Evolutionary conservation across 2,888 invertebrate genomes (phyloP).

Genomic region (Melipona beecheii): DNA sequence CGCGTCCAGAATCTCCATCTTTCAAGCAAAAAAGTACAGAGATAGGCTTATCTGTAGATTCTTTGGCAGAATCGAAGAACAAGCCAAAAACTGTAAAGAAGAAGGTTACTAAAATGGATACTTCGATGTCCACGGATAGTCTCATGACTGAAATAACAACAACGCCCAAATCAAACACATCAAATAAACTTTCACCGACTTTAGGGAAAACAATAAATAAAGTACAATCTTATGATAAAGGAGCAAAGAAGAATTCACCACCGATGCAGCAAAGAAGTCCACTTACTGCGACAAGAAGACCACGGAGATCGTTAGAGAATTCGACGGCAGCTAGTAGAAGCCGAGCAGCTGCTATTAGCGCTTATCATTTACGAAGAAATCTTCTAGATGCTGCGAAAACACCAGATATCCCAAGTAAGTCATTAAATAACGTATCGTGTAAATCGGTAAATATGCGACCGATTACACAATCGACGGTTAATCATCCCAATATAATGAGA

Average conservation of each 20-base stretch:
- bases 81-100: slow-evolving; percentile 69
- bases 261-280: slow-evolving; percentile 77
- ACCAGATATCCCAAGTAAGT: slow-evolving; percentile 84
- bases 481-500: slow-evolving; percentile 63
- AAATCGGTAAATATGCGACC: slow-evolving; percentile 67
- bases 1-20: slow-evolving; percentile 82
- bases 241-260: slow-evolving; percentile 78
- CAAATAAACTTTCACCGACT: slow-evolving; percentile 80
- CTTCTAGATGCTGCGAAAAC: slow-evolving; percentile 85
- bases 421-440: slow-evolving; percentile 60
- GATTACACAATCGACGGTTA: slow-evolving; percentile 62
- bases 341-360: slow-evolving; percentile 79
- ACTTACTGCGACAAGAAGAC: slow-evolving; percentile 70
- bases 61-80: slow-evolving; percentile 78
- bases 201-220: slow-evolving; percentile 72
- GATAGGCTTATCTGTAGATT: slow-evolving; percentile 81
- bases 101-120: slow-evolving; percentile 79
- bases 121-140: slow-evolving; percentile 83
- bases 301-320: slow-evolving; percentile 79
- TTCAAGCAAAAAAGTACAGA: slow-evolving; percentile 78
- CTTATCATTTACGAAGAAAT: slow-evolving; percentile 84
- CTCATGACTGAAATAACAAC: slow-evolving; percentile 79
- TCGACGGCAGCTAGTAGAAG: slow-evolving; percentile 82
- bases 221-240: slow-evolving; percentile 72
- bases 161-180: slow-evolving; percentile 76